Evolutionary conservation across 2,888 invertebrate genomes (phyloP).

Genomic region (Flexamia atlantica): DNA sequence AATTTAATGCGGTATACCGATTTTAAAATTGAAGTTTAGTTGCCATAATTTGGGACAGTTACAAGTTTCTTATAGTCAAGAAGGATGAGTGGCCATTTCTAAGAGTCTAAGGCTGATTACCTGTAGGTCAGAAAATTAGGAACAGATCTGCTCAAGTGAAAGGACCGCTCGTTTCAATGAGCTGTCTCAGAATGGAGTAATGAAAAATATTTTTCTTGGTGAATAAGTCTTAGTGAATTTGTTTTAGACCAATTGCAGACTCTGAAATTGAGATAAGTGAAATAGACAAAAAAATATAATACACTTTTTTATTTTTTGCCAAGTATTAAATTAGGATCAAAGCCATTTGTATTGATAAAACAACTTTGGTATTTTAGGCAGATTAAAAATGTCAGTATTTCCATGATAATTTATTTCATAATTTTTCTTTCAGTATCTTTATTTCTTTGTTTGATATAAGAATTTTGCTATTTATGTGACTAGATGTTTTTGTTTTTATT

Average conservation of each 20-base stretch:
- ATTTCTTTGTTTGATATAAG: too few species aligned
- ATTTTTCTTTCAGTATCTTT: too few species aligned
- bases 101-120: constrained; percentile 27
- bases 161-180: not conserved
- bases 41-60: not conserved
- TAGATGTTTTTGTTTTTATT: too few species aligned
- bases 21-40: not conserved
- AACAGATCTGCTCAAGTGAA: not conserved
- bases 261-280: not conserved
- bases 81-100: not conserved
- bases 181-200: not conserved
- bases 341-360: too few species aligned
- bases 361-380: too few species aligned
- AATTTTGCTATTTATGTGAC: too few species aligned
- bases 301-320: too few species aligned
- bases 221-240: not conserved
- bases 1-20: not conserved
- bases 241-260: not conserved
- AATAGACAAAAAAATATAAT: not conserved
- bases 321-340: too few species aligned
- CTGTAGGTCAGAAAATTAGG: not conserved
- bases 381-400: too few species aligned
- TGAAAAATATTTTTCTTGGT: not conserved
- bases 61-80: not conserved
- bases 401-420: too few species aligned